A percentile compares a stretch with the other conserved stretches of the same genome.
These are phyloP conservation scores for Saguinus imperator DNA, from an alignment of 2,113 vertebrate genomes.

Conservation along the genomic window DNA sequence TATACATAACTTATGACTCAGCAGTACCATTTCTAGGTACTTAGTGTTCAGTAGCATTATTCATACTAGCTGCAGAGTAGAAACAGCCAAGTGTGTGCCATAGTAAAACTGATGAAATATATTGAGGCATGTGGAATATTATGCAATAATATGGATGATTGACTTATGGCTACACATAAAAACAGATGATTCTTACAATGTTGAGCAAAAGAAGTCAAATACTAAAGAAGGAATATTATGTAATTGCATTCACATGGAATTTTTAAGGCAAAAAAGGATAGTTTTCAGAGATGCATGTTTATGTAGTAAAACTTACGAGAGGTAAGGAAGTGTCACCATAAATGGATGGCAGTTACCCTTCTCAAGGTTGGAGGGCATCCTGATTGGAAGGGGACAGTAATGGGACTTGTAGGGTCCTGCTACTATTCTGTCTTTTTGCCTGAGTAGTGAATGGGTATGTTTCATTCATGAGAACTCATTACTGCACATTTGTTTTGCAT, in stretches of 20 bases:
- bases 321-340: background rate
- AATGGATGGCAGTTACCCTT: background rate
- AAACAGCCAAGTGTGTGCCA: background rate
- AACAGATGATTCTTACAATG: background rate
- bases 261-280: background rate
- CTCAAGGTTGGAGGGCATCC: fast-evolving
- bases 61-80: background rate
- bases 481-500: background rate
- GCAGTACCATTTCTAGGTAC: too few species aligned
- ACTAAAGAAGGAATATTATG: background rate
- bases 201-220: background rate
- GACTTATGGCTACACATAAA: background rate
- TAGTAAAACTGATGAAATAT: background rate
- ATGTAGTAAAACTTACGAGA: background rate
- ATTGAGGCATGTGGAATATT: background rate
- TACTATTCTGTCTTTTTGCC: background rate
- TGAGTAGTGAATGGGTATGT: background rate
- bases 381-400: background rate
- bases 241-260: background rate
- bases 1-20: background rate
- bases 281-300: background rate
- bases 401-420: background rate
- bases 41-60: background rate
- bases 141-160: background rate
- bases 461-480: background rate